phyloP scores from a whole-genome alignment of 2,113 vertebrate genomes.

The Parus major region DNA sequence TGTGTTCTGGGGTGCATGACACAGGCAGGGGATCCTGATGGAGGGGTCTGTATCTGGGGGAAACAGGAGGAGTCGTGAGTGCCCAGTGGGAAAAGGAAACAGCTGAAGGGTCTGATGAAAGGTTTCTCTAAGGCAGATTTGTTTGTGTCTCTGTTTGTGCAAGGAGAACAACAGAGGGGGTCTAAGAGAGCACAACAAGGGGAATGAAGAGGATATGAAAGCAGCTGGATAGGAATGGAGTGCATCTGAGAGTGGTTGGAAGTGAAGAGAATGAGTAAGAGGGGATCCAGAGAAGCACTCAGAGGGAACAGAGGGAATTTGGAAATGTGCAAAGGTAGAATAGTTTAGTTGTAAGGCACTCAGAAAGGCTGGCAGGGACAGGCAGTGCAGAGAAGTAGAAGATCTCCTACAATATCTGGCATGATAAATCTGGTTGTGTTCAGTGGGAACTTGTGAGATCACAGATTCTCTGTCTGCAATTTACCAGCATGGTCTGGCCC shows the following conservation, averaged over 20 bases:
- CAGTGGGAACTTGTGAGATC: not conserved
- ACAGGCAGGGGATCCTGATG: not conserved
- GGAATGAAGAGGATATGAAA: not conserved
- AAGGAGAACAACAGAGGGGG: not conserved
- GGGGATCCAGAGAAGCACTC: not conserved
- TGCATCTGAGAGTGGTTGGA: not conserved
- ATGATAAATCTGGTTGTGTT: not conserved
- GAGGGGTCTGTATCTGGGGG: not conserved
- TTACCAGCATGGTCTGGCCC: not conserved
- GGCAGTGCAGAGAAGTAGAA: too few species aligned
- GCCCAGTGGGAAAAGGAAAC: not conserved
- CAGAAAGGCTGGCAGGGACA: not conserved
- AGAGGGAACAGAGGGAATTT: not conserved
- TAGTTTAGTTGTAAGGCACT: not conserved
- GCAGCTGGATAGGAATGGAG: not conserved
- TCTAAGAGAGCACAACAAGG: not conserved
- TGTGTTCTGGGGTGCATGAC: rapidly evolving
- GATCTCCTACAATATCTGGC: not conserved
- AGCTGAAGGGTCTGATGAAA: not conserved
- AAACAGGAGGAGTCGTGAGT: not conserved
- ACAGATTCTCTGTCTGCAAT: not conserved
- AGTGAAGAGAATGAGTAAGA: not conserved
- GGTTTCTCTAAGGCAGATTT: not conserved
- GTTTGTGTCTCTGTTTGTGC: not conserved
- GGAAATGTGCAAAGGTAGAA: not conserved